Conservation (phyloP, 2,113 vertebrate species). For the Camelus bactrianus region DNA sequence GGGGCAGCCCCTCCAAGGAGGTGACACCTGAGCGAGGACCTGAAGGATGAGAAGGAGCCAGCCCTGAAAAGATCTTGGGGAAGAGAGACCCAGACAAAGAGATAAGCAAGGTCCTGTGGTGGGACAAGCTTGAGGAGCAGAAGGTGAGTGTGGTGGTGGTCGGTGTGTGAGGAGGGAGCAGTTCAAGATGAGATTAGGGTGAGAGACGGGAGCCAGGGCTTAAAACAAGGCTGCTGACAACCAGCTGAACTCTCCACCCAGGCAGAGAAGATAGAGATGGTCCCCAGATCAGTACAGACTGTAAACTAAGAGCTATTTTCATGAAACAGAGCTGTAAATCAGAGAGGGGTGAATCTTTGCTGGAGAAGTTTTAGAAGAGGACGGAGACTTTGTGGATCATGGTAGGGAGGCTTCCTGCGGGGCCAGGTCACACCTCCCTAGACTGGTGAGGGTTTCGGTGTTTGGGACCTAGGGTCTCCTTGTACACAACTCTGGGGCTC, state of each 20-base stretch:
- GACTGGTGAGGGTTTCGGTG: neutral
- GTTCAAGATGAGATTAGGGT: neutral
- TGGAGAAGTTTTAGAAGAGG: neutral
- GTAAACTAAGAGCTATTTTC: neutral
- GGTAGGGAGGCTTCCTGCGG: neutral
- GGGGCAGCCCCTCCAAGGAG: neutral
- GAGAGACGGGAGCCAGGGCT: no score
- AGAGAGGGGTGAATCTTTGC: neutral
- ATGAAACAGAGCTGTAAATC: neutral
- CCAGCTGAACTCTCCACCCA: neutral
- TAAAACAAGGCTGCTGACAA: neutral
- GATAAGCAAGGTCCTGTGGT: neutral
- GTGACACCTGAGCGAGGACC: neutral
- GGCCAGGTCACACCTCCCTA: neutral
- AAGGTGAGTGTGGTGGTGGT: neutral
- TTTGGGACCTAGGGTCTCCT: neutral
- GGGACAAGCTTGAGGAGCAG: neutral
- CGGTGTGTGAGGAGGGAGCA: neutral
- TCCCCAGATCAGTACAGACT: neutral
- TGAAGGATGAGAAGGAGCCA: neutral
- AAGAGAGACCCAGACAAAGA: neutral
- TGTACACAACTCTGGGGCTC: neutral
- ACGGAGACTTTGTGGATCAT: neutral
- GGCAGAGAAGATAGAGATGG: neutral
- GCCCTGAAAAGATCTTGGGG: neutral